A percentile compares a stretch with the other conserved stretches of the same genome.
Evolutionary conservation across 1,140 invertebrate species (phyloP).

Genomic region (Geopemphigus sp.): DNA sequence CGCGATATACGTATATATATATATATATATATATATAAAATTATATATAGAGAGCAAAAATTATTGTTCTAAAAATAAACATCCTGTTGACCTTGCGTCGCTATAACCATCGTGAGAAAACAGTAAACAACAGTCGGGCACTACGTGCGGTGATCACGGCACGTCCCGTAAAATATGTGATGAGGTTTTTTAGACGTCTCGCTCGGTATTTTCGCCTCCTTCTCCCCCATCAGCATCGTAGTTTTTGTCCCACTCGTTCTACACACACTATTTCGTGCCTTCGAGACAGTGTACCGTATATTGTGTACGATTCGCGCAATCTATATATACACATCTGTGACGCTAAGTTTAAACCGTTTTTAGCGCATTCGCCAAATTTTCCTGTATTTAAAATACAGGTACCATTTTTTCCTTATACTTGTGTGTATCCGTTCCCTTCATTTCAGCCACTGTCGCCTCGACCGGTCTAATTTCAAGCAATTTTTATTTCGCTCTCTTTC

Average conservation of each 20-base stretch:
- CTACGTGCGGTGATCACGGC: too few species aligned
- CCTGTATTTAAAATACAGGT: background rate
- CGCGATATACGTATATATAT: too few species aligned
- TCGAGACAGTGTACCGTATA: background rate
- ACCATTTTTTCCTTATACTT: background rate
- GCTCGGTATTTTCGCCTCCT: background rate
- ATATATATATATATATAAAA: background rate
- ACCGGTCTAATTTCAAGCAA: background rate
- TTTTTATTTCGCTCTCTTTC: too few species aligned
- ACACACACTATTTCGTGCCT: background rate
- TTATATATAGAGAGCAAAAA: conserved; percentile 19
- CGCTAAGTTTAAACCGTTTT: background rate
- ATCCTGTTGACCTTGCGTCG: conserved; percentile 45
- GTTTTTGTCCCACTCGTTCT: background rate
- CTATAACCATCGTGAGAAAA: conserved; percentile 4
- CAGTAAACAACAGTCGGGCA: background rate
- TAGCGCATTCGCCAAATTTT: background rate
- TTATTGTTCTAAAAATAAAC: conserved; percentile 43
- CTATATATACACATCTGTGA: background rate
- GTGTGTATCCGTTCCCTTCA: background rate
- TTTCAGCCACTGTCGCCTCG: too few species aligned
- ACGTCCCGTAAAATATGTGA: conserved; percentile 1
- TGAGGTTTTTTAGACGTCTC: conserved; percentile 13
- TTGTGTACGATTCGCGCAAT: background rate
- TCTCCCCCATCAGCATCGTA: too few species aligned